Percentiles rank a stretch among this genome's conserved stretches.
phyloP scores from a whole-genome alignment of 2,113 vertebrate species.

The Tragelaphus imberbis region DNA sequence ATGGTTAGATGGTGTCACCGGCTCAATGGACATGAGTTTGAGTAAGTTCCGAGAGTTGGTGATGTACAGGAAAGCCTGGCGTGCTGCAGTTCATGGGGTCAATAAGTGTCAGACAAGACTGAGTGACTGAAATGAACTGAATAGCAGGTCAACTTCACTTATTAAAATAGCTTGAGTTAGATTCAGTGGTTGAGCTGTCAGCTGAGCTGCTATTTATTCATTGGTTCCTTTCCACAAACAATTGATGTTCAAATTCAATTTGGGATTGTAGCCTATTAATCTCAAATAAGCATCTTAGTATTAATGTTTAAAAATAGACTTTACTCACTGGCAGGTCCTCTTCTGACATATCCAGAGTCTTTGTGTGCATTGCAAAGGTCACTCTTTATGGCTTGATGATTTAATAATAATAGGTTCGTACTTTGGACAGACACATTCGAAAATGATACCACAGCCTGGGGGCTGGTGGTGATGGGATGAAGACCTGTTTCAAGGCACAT shows the following conservation, averaged over 20 bases:
- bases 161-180: neutral
- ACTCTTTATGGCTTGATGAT: neutral
- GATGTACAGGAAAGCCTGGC: neutral
- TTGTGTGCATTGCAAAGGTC: neutral
- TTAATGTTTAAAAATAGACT: constrained; percentile 16
- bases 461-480: neutral
- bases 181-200: neutral
- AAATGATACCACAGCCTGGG: neutral
- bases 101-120: neutral
- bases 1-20: accelerated
- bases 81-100: neutral
- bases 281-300: neutral
- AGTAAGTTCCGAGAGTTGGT: neutral
- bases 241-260: neutral
- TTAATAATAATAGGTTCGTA: neutral
- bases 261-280: neutral
- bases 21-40: neutral
- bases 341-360: neutral
- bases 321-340: neutral
- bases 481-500: neutral
- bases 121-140: neutral
- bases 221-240: neutral
- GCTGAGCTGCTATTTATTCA: neutral
- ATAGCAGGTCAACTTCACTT: neutral
- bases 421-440: neutral